Percentiles rank a stretch among this genome's conserved stretches.
Conservation (phyloP, 2,888 invertebrate species). For the Tachina fera region DNA sequence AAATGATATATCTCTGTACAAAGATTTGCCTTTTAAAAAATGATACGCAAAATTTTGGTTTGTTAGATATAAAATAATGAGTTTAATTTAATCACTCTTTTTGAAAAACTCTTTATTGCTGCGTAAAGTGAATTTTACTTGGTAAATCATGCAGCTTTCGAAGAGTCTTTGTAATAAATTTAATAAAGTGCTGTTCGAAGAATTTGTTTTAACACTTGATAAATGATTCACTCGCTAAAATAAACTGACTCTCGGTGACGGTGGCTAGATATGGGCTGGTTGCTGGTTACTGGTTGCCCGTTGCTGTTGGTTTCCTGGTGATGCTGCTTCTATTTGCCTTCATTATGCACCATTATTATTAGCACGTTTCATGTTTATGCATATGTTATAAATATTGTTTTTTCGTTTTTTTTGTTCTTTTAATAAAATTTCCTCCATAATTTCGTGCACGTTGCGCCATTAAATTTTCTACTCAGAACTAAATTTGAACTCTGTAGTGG, state of each 20-base stretch:
- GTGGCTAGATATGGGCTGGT: constrained; percentile 10
- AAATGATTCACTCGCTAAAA: constrained; percentile 45
- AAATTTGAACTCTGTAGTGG: constrained; percentile 45
- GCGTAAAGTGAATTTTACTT: background rate
- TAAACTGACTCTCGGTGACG: constrained; percentile 5
- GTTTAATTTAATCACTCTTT: background rate
- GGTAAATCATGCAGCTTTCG: background rate
- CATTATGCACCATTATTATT: constrained; percentile 70
- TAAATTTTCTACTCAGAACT: constrained; percentile 17
- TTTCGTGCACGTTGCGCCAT: background rate
- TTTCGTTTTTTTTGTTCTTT: background rate
- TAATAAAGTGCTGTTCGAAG: constrained; percentile 40
- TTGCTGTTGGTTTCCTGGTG: background rate
- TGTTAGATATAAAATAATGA: too few relatives aligned
- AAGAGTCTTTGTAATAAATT: constrained; percentile 22
- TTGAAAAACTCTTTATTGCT: background rate
- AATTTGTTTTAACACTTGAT: constrained; percentile 55
- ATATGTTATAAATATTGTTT: constrained; percentile 60
- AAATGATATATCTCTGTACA: too few relatives aligned
- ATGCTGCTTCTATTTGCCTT: constrained; percentile 48
- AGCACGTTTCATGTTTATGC: constrained; percentile 73
- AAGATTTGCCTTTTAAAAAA: too few relatives aligned
- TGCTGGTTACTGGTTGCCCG: constrained; percentile 6
- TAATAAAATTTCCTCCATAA: background rate
- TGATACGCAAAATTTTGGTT: too few relatives aligned